A percentile compares a stretch with the other conserved stretches of the same genome.
phyloP scores from a whole-genome alignment of 2,888 invertebrate species.

The Stenodema calcarata region DNA sequence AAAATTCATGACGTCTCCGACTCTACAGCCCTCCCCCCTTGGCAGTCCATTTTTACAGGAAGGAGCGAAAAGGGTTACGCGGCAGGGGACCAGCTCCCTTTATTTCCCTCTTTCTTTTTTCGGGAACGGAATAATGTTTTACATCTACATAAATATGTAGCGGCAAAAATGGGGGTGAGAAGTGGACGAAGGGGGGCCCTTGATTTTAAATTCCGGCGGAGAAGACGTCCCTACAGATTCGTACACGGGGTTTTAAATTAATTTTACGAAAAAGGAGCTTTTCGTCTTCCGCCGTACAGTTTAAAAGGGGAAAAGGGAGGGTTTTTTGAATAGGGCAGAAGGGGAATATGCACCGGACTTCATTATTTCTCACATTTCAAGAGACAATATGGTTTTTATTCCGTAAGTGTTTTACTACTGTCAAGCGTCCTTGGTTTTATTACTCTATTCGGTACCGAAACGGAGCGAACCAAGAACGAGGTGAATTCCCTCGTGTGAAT shows the following conservation, averaged over 20 bases:
- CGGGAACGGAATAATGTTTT: constrained; percentile 48
- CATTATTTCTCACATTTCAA: constrained; percentile 19
- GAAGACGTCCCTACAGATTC: background rate
- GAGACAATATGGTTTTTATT: constrained; percentile 20
- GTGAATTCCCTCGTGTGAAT: too few species aligned
- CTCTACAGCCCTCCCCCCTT: background rate
- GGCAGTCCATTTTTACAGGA: constrained; percentile 37
- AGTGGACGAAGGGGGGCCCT: background rate
- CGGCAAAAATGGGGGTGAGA: background rate
- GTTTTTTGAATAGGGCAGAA: background rate
- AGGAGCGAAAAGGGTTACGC: background rate
- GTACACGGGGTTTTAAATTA: constrained; percentile 26
- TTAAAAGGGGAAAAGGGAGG: constrained; percentile 27
- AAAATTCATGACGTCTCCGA: constrained; percentile 51
- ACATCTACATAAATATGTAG: constrained; percentile 53
- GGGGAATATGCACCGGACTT: background rate
- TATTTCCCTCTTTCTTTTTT: background rate
- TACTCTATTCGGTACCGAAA: too few species aligned
- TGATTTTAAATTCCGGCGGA: background rate
- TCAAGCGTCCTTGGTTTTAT: background rate
- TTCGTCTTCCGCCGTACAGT: background rate
- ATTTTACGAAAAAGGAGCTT: constrained; percentile 28
- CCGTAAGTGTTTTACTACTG: constrained; percentile 15
- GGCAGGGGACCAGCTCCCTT: background rate
- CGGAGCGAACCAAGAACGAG: background rate